Conservation (phyloP, 2,113 vertebrate species). For the Haplochromis vanheusdeni region DNA sequence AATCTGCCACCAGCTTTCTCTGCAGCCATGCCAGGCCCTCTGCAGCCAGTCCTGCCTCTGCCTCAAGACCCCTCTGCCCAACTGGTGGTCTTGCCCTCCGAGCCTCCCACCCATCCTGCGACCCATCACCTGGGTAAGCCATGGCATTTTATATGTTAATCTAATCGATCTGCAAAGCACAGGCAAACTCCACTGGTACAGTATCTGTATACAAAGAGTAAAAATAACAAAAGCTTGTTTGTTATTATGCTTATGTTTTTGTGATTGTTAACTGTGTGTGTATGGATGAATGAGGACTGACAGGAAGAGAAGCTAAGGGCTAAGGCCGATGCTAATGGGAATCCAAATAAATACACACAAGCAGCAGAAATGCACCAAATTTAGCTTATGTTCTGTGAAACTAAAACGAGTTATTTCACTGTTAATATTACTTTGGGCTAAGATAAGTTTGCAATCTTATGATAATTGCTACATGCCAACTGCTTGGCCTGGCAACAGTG, state of each 20-base stretch:
- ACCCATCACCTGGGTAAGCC: slow-evolving; percentile 83
- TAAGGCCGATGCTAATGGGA: neutral
- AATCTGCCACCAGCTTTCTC: slow-evolving; percentile 91
- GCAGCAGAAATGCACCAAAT: neutral
- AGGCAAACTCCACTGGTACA: neutral
- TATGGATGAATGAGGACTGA: neutral
- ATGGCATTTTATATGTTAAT: neutral
- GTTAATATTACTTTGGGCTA: neutral
- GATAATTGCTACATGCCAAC: neutral
- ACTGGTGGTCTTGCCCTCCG: slow-evolving; percentile 88
- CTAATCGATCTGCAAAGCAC: neutral
- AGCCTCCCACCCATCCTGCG: slow-evolving; percentile 78
- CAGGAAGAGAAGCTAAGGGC: neutral
- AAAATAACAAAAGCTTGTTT: neutral
- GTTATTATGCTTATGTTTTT: neutral
- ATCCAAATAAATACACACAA: neutral
- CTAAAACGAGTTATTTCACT: neutral
- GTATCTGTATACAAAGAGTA: neutral
- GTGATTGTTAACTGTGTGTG: neutral
- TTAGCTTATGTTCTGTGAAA: neutral
- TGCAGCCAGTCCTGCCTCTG: slow-evolving; percentile 90
- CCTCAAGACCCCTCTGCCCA: slow-evolving; percentile 86
- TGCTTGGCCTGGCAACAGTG: neutral
- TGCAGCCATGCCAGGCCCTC: slow-evolving; percentile 83
- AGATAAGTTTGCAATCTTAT: neutral